Evolutionary conservation across 2,888 invertebrate species (phyloP), one percentile per base, ranked within the genome.

Genomic region (Orchesellides sinensis): DNA sequence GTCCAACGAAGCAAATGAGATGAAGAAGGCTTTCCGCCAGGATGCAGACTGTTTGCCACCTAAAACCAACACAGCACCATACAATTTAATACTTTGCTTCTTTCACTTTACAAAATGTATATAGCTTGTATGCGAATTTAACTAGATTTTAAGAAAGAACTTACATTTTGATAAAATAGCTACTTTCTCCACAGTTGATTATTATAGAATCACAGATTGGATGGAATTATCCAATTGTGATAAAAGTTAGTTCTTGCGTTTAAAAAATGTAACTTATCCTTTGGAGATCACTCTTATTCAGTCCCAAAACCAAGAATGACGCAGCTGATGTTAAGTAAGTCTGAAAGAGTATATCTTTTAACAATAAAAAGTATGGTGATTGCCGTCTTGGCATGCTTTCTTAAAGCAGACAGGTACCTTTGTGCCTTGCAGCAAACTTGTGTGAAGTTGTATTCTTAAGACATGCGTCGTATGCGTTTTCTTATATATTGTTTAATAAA

Each of bases 1-100:
- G 59, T 21, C 85, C 85, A 25, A 83, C 75, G 25, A 84, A 74
- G 69, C 85, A 85, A 45, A 85, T 84, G 21, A 84, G 47, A 40
- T 84, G 69, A 4, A 84, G 74, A 23, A 84, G 66, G 2, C 59
- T 79, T 49, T 83, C 78, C 29, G 73, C 78, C 10, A 82, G 14
- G 14, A 73, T 19, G 21, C 74, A 82, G 25, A 74, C 35, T 21
- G 29, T 45, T 56, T 72, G 47, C 68, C 69, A 78, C 78, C 78
- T 78, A 25, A 17, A 27, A 25, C n/a, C 10, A 32, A 35, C n/a
- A 49, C 8, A 49, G 21, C 17, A 17, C 21, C 32, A 32, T 40
- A 5, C 1, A 49, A 17, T 3, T 17, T 49, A 17, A 17, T 49
- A 49, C 2, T n/a, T 40, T 14, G 10, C 40, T 14, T 14, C 40